Conservation (phyloP, 2,113 vertebrate genomes). For the Abramis brama region DNA sequence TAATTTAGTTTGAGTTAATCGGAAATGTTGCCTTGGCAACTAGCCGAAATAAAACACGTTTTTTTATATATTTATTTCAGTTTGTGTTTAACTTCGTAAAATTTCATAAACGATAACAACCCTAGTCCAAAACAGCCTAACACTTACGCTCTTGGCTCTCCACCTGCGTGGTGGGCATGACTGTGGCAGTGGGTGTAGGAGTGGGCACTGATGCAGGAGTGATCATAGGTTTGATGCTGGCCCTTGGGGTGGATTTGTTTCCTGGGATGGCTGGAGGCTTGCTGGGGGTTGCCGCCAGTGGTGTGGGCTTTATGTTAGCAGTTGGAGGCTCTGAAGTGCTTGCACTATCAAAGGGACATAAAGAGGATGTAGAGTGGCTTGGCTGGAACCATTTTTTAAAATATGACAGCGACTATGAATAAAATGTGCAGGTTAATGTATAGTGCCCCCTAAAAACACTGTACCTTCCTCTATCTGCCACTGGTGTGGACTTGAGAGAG, state of each 20-base stretch:
- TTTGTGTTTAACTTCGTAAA: not conserved
- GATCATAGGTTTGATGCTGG: constrained; percentile 97
- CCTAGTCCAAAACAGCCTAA: not conserved
- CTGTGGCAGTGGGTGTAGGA: constrained; percentile 95
- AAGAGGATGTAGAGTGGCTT: not conserved
- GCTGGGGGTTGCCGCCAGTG: constrained; percentile 89
- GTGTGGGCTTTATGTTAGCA: constrained; percentile 98
- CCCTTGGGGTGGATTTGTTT: constrained; percentile 94
- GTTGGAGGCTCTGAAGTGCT: constrained; percentile 94
- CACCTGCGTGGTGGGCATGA: constrained; percentile 98
- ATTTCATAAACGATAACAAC: not conserved
- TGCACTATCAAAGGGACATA: constrained; percentile 72
- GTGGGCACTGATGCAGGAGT: constrained; percentile 92
- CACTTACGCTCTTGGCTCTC: constrained; percentile 91
- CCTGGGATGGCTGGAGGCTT: constrained; percentile 91
- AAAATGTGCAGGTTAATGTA: not conserved
- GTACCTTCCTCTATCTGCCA: constrained; percentile 94
- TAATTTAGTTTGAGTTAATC: too few relatives aligned
- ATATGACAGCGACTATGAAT: not conserved
- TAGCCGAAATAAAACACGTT: not conserved
- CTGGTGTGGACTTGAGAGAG: constrained; percentile 88
- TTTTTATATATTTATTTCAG: not conserved
- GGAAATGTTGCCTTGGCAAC: too few relatives aligned
- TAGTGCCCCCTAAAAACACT: not conserved
- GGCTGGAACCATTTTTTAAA: not conserved